These are phyloP conservation scores for Oxygymnocypris stewartii DNA, from an alignment of 2,113 vertebrate genomes.

Conservation along the genomic window DNA sequence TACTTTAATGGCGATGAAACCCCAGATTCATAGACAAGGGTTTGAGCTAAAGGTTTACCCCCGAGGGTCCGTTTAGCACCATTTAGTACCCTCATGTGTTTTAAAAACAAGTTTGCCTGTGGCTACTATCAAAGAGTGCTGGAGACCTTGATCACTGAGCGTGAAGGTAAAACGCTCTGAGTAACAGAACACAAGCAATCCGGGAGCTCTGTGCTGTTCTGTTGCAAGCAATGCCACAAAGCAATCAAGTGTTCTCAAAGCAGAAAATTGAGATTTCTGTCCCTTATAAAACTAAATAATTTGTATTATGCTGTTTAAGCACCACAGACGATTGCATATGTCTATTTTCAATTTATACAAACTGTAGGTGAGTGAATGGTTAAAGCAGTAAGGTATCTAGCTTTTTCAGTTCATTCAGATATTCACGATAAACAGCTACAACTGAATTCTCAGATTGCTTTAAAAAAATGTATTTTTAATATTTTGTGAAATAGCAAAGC, in stretches of 20 bases:
- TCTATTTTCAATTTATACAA: background rate
- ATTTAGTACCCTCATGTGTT: background rate
- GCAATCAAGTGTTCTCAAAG: conserved; percentile 1
- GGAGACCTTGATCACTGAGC: conserved; percentile 29
- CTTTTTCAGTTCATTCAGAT: background rate
- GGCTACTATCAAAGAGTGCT: conserved; percentile 5
- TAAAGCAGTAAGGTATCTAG: no score
- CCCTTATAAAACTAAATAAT: background rate
- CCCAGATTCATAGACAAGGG: background rate
- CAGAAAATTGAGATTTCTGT: background rate
- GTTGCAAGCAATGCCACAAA: background rate
- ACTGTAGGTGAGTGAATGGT: background rate
- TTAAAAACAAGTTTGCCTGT: conserved; percentile 10
- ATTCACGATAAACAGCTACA: background rate
- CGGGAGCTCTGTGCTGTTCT: background rate
- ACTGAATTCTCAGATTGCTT: background rate
- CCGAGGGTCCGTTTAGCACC: background rate
- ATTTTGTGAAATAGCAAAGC: background rate
- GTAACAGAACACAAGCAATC: conserved; percentile 19
- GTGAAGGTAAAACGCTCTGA: background rate
- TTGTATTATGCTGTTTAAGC: background rate
- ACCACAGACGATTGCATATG: background rate
- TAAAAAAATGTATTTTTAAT: background rate
- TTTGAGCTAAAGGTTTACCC: background rate
- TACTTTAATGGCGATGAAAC: background rate